phyloP scores from a whole-genome alignment of 1,140 invertebrate species.

The Panagrolaimus sp. region DNA sequence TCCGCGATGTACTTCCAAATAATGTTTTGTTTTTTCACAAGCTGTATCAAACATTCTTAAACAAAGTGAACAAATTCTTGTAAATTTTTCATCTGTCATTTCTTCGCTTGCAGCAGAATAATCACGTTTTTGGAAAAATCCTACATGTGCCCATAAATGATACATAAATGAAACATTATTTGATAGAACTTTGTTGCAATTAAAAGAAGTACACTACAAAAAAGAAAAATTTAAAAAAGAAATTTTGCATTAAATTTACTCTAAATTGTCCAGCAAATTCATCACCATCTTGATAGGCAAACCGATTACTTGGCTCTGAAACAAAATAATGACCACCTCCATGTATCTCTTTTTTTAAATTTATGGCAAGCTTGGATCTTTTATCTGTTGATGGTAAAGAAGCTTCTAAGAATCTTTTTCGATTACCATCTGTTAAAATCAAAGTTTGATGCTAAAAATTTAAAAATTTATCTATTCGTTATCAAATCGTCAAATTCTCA shows the following conservation, averaged over 20 bases:
- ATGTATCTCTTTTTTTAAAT: no score
- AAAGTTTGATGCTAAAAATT: no score
- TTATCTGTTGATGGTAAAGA: no score
- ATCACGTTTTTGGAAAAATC: not conserved
- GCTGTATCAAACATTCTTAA: conserved; percentile 3
- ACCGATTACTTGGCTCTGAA: not conserved
- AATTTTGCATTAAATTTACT: not conserved
- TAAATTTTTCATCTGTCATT: conserved; percentile 1
- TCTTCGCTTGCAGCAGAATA: not conserved
- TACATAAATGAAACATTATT: conserved; percentile 25
- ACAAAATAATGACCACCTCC: no score
- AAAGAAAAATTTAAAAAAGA: not conserved
- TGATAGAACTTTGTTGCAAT: conserved; percentile 12
- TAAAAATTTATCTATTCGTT: no score
- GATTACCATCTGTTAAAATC: no score
- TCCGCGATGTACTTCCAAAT: not conserved
- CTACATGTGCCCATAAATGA: conserved; percentile 24
- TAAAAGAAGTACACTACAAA: conserved; percentile 20
- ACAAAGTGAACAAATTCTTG: not conserved
- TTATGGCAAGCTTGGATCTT: no score
- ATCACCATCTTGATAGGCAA: not conserved
- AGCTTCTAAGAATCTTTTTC: no score
- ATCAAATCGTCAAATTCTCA: no score
- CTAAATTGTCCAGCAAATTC: conserved; percentile 23
- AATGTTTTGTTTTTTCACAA: conserved; percentile 4